A percentile compares a stretch with the other conserved stretches of the same genome.
phyloP scores from a whole-genome alignment of 1,140 invertebrate species.

The Sinella curviseta region DNA sequence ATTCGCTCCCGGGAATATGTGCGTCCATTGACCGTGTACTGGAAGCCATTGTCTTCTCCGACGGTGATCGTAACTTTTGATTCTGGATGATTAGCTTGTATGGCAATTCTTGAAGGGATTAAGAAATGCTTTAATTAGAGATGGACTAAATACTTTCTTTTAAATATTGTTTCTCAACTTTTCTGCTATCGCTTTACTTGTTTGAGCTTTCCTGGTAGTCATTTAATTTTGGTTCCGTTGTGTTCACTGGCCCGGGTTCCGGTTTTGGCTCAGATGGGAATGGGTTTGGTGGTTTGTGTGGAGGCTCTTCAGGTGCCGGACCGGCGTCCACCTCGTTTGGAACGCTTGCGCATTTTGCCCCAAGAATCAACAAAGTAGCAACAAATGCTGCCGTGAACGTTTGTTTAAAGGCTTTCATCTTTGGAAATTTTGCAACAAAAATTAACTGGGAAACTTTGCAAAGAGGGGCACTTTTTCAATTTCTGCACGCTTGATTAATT shows the following conservation, averaged over 20 bases:
- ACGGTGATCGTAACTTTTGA: conserved; percentile 40
- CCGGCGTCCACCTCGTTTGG: not conserved
- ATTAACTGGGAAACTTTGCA: too few species aligned
- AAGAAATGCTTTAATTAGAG: too few species aligned
- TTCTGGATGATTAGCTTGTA: not conserved
- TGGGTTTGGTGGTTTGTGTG: not conserved
- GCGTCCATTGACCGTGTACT: conserved; percentile 31
- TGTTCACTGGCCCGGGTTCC: not conserved
- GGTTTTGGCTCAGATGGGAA: not conserved
- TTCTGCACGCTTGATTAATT: too few species aligned
- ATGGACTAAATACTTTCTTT: not conserved
- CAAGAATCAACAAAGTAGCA: not conserved
- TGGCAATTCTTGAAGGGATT: not conserved
- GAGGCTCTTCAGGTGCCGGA: not conserved
- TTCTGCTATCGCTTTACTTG: not conserved
- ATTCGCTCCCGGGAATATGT: conserved; percentile 32
- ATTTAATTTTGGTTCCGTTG: not conserved
- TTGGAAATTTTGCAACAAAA: not conserved
- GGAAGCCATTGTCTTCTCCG: conserved; percentile 35
- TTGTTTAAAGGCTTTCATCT: not conserved
- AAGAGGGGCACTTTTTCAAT: too few species aligned
- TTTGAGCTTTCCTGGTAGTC: not conserved
- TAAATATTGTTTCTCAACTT: too few species aligned
- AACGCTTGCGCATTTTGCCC: not conserved
- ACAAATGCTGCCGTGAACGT: not conserved